Evolutionary conservation across 1,140 invertebrate species (phyloP).

Genomic region (Drosophila asahinai): DNA sequence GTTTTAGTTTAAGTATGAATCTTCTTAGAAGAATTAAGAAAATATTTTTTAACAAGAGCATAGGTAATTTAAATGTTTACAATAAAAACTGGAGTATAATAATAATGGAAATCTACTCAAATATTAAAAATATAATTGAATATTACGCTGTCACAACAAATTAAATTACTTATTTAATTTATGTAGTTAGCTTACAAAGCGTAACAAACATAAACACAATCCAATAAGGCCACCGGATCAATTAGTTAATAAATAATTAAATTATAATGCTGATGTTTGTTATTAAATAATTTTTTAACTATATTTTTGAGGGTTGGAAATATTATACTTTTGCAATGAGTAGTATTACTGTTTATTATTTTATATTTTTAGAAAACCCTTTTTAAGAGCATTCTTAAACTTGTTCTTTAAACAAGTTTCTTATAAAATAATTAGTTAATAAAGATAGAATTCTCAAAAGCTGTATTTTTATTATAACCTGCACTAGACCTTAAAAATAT

Average conservation of each 20-base stretch:
- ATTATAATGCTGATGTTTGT: background rate
- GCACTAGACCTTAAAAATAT: too few species aligned
- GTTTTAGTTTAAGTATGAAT: background rate
- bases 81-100: too few species aligned
- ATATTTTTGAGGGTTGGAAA: background rate
- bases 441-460: too few species aligned
- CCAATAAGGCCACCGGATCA: background rate
- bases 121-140: background rate
- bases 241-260: conserved; percentile 1
- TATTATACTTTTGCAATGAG: background rate
- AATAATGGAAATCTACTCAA: background rate
- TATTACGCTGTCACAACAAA: background rate
- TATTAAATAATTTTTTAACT: background rate
- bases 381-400: too few species aligned
- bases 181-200: conserved; percentile 3
- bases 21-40: too few species aligned
- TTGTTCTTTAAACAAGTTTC: too few species aligned
- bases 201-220: conserved; percentile 18
- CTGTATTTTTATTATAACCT: too few species aligned
- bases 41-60: too few species aligned
- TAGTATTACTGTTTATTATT: too few species aligned
- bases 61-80: too few species aligned
- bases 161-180: conserved; percentile 2
- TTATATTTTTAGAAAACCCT: too few species aligned
- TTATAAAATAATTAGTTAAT: background rate